These are phyloP conservation scores for Cryptus viduatorius DNA, from an alignment of 2,888 invertebrate genomes.

Conservation along the genomic window DNA sequence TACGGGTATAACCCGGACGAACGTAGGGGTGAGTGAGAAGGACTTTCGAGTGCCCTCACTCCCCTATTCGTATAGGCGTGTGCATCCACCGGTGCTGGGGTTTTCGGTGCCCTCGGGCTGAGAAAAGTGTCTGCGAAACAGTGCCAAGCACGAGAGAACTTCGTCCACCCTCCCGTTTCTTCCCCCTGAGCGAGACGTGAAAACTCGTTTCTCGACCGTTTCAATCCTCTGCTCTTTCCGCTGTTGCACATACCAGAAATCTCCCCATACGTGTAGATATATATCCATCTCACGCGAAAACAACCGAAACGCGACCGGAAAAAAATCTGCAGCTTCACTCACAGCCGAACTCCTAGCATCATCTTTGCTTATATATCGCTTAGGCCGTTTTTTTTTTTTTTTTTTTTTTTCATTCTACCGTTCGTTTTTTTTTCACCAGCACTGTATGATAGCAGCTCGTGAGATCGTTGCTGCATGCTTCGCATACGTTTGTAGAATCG, in stretches of 20 bases:
- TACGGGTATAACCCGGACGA: constrained; percentile 26
- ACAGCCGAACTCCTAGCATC: constrained; percentile 21
- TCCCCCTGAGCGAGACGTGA: constrained; percentile 42
- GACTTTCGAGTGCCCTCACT: constrained; percentile 48
- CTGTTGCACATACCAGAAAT: constrained; percentile 33
- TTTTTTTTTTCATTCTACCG: neutral
- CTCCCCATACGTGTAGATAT: constrained; percentile 1
- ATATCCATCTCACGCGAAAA: constrained; percentile 32
- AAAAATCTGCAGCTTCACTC: constrained; percentile 23
- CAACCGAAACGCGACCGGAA: constrained; percentile 14
- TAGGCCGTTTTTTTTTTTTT: neutral
- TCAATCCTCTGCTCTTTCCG: constrained; percentile 41
- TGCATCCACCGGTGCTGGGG: constrained; percentile 44
- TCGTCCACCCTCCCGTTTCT: neutral
- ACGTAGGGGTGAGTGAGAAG: constrained; percentile 27
- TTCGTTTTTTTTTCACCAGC: neutral
- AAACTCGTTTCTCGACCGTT: constrained; percentile 52
- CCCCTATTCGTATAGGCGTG: constrained; percentile 38
- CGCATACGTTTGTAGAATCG: constrained; percentile 52
- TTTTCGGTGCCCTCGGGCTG: constrained; percentile 49
- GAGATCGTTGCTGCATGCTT: constrained; percentile 6
- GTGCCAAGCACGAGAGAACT: constrained; percentile 50
- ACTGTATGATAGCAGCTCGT: neutral
- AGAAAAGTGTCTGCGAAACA: constrained; percentile 63
- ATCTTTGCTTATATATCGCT: constrained; percentile 32